These are phyloP conservation scores for Scaptomyza caliginosa DNA, from an alignment of 2,888 invertebrate genomes.

Conservation along the genomic window DNA sequence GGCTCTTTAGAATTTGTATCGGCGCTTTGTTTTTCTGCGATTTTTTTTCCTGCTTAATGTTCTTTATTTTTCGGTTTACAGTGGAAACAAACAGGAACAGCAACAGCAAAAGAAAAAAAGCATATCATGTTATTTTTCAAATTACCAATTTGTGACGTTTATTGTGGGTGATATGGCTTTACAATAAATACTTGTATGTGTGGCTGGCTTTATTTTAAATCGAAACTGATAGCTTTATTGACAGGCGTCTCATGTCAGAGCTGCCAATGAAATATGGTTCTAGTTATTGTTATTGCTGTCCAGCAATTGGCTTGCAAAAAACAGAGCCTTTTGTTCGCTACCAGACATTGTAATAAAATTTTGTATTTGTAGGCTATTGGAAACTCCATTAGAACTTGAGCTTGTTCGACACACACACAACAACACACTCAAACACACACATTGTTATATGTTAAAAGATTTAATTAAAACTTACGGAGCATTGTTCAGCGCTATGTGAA, in stretches of 20 bases:
- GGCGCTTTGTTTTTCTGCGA: conserved; percentile 13
- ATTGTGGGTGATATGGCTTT: conserved; percentile 54
- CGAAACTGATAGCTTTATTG: conserved; percentile 65
- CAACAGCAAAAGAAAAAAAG: conserved; percentile 33
- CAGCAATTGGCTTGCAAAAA: conserved; percentile 54
- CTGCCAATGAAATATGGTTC: conserved; percentile 69
- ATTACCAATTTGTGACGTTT: conserved; percentile 75
- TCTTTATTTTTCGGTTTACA: conserved; percentile 2
- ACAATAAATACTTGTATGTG: conserved; percentile 18
- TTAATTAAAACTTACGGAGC: conserved; percentile 74
- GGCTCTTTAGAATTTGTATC: conserved; percentile 48
- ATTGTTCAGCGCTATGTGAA: conserved; percentile 48
- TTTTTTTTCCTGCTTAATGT: not conserved
- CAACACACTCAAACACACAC: not conserved
- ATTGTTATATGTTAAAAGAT: conserved; percentile 37
- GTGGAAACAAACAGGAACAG: conserved; percentile 36
- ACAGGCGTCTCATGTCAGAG: conserved; percentile 69
- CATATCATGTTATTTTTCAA: conserved; percentile 54
- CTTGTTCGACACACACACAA: conserved; percentile 32
- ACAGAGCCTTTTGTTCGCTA: conserved; percentile 63
- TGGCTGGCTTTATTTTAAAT: conserved; percentile 44
- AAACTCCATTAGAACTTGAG: conserved; percentile 64
- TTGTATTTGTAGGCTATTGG: conserved; percentile 58
- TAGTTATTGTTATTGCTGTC: conserved; percentile 14
- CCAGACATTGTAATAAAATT: conserved; percentile 50